Base-by-base conservation (phyloP, 1,140 invertebrate species). In the Glomeris maerens region DNA sequence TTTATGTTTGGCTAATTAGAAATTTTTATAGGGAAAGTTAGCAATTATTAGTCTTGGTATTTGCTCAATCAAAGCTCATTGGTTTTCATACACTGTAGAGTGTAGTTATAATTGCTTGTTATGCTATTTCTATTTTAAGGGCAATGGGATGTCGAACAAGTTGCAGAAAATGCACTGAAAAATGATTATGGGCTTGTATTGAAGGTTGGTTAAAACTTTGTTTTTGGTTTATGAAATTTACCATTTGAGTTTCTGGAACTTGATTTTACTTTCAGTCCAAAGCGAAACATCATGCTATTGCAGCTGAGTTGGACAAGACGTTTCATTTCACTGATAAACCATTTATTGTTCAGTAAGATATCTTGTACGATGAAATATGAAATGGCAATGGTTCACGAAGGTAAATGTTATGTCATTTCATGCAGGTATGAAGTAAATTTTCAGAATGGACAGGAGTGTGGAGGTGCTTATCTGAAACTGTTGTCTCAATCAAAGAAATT, bases 391-490 rank as follows among this genome's bases (percentile, higher is more conserved):
- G 17, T 36, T 36, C 17, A 17, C 17, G 31, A 39, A 90, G 74
- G 84, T 91, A 45, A 76, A 66, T 42, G 72, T 80, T 27, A 42
- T 40, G 26, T 39, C 54, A 52, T 52, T 21, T 42, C 51, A 53
- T 55, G 40, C 48, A 72, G 70, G 55, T 75, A 74, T 64, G 73
- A 74, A 61, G 75, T 76, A 10, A 69, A 69, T 52, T 76, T 76
- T 51, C 81, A 95, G 77, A 90, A 95, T 64, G 92, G 92, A 2
- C 91, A 97, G 71, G 93, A 98, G 68, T 99, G 95, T 72, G 95
- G 95, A 44, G 95, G 95, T 14, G 92, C 92, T 7, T 99, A 99
- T 66, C 67, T 99, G 0, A 99, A 99, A 71, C 73, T 99, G 17
- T 66, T 98, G 14, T 67, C 70, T 25, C 60, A 68, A 42, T 54